A percentile compares a stretch with the other conserved stretches of the same genome.
These are phyloP conservation scores for Ictalurus furcatus DNA, from an alignment of 2,113 vertebrate genomes.

Conservation along the genomic window DNA sequence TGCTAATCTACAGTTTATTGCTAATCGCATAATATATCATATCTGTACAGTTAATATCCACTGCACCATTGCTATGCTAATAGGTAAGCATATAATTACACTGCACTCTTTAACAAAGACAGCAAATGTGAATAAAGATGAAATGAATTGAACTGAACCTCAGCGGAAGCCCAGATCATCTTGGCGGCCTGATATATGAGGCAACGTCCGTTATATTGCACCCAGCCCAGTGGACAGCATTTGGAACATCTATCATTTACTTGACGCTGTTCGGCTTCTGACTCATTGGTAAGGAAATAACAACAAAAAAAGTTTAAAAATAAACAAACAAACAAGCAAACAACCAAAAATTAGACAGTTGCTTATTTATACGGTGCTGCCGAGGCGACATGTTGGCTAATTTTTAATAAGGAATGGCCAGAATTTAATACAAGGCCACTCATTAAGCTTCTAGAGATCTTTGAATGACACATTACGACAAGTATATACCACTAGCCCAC, in stretches of 20 bases:
- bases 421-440: background rate
- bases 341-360: background rate
- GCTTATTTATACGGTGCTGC: background rate
- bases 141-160: background rate
- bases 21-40: background rate
- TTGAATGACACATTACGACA: no score
- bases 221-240: conserved; percentile 1
- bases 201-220: background rate
- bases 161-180: conserved; percentile 20
- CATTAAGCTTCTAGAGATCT: background rate
- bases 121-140: background rate
- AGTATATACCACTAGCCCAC: no score
- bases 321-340: background rate
- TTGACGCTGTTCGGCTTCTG: background rate
- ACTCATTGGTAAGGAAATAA: background rate
- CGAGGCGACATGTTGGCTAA: background rate
- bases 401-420: background rate
- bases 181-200: background rate
- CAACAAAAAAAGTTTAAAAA: background rate
- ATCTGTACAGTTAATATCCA: background rate
- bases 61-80: background rate
- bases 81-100: background rate
- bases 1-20: background rate
- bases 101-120: background rate
- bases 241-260: background rate